phyloP scores from a whole-genome alignment of 2,888 invertebrate genomes.

The Noctuana brunneofusca region DNA sequence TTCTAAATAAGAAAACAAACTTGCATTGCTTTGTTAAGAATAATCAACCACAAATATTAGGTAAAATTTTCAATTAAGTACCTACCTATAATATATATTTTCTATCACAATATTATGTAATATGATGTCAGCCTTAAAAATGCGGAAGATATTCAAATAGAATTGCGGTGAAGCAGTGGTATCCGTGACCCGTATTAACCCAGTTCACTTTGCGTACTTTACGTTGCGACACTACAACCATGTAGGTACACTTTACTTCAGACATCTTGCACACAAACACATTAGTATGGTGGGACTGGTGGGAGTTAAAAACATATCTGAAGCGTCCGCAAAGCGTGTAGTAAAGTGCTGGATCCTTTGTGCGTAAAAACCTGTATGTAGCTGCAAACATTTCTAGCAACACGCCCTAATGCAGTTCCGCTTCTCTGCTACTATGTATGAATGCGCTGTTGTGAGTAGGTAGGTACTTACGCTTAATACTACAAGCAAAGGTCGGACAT shows the following conservation, averaged over 20 bases:
- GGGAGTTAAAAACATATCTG: background rate
- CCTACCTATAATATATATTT: too few relatives aligned
- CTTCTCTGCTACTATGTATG: too few relatives aligned
- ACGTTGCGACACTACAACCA: background rate
- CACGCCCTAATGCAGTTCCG: slow-evolving; percentile 20
- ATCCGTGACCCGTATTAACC: slow-evolving; percentile 16
- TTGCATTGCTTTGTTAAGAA: background rate
- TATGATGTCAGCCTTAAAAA: background rate
- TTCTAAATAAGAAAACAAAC: background rate
- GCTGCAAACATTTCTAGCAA: background rate
- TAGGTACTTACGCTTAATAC: too few relatives aligned
- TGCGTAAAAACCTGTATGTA: slow-evolving; percentile 13
- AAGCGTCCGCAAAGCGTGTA: slow-evolving; percentile 5
- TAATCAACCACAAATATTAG: background rate
- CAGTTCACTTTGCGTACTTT: slow-evolving; percentile 1
- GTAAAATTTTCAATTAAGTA: too few relatives aligned
- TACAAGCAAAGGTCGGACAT: too few relatives aligned
- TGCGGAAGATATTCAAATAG: background rate
- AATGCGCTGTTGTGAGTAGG: too few relatives aligned
- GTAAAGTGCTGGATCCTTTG: slow-evolving; percentile 14
- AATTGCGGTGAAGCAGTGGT: slow-evolving; percentile 1
- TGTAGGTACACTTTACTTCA: slow-evolving; percentile 6
- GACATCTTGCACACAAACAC: slow-evolving; percentile 3
- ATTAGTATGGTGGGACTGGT: background rate
- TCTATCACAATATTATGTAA: too few relatives aligned